Evolutionary conservation across 2,888 invertebrate species (phyloP).

Genomic region (Mimachlamys varia): DNA sequence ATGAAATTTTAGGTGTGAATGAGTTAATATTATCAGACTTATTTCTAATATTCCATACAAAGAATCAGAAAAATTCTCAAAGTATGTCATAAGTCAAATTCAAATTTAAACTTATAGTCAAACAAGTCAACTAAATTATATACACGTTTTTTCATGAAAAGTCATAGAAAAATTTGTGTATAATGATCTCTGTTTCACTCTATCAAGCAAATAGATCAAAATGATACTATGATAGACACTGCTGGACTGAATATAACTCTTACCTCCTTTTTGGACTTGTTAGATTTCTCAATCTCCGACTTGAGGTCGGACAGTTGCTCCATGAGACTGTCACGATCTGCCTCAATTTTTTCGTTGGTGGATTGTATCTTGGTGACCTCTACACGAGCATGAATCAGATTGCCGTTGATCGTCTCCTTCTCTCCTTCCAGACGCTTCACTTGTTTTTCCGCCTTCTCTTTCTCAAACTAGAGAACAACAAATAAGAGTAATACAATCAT

Average conservation of each 20-base stretch:
- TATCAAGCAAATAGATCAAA: no score
- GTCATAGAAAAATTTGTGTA: no score
- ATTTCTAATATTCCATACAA: neutral
- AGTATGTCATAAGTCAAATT: no score
- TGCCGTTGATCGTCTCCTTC: conserved; percentile 65
- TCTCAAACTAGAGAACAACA: conserved; percentile 70
- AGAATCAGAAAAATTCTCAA: no score
- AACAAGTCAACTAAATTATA: no score
- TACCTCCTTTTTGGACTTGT: conserved; percentile 67
- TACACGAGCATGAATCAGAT: conserved; percentile 67
- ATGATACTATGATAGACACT: no score
- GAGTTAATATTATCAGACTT: no score
- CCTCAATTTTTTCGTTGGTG: conserved; percentile 54
- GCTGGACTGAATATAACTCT: neutral
- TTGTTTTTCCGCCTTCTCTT: conserved; percentile 72
- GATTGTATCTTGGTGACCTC: conserved; percentile 65
- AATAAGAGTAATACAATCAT: no score
- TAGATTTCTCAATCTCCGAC: conserved; percentile 63
- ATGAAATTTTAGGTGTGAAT: no score
- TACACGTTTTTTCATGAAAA: no score
- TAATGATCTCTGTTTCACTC: no score
- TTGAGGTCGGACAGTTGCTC: conserved; percentile 66
- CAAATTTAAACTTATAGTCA: no score
- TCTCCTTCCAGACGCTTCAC: conserved; percentile 71
- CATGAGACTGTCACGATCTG: conserved; percentile 57